Evolutionary conservation across 2,797 vertebrate species (phyloP).

Genomic region (Poeciliopsis paucimaculata): DNA sequence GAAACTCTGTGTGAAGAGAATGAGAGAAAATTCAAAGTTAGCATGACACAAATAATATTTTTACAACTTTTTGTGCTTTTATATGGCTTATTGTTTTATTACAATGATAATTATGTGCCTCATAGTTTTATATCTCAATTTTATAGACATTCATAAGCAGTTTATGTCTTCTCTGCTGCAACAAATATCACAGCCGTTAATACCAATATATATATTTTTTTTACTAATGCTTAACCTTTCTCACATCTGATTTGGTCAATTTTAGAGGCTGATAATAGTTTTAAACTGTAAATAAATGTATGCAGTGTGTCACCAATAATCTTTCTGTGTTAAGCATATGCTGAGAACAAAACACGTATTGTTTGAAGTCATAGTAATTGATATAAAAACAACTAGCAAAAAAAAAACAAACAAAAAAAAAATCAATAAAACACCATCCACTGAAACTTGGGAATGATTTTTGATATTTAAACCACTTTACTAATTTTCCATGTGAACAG

Average conservation of each 20-base stretch:
- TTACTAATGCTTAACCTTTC: not conserved
- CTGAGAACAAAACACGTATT: not conserved
- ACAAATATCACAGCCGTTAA: not conserved
- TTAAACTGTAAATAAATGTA: not conserved
- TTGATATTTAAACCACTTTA: not conserved
- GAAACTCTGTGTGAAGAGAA: constrained; percentile 82
- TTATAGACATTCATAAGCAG: not conserved
- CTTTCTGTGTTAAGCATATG: not conserved
- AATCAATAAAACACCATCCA: not conserved
- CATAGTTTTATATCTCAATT: constrained; percentile 20
- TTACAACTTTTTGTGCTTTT: not conserved
- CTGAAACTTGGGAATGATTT: not conserved
- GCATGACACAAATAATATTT: constrained; percentile 5
- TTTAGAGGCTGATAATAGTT: not conserved
- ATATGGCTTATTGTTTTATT: not conserved
- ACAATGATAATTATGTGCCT: constrained; percentile 10
- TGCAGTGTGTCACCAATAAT: not conserved
- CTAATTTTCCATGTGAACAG: not conserved
- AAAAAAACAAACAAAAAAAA: not conserved
- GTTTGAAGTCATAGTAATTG: not conserved
- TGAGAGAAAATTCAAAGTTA: constrained; percentile 20
- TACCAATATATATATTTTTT: not conserved
- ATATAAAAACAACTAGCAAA: not conserved
- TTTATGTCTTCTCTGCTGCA: not conserved
- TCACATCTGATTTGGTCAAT: not conserved